Evolutionary conservation across 2,888 invertebrate genomes (phyloP), one percentile per base, ranked within the genome.

Genomic region (Hermodice carunculata): DNA sequence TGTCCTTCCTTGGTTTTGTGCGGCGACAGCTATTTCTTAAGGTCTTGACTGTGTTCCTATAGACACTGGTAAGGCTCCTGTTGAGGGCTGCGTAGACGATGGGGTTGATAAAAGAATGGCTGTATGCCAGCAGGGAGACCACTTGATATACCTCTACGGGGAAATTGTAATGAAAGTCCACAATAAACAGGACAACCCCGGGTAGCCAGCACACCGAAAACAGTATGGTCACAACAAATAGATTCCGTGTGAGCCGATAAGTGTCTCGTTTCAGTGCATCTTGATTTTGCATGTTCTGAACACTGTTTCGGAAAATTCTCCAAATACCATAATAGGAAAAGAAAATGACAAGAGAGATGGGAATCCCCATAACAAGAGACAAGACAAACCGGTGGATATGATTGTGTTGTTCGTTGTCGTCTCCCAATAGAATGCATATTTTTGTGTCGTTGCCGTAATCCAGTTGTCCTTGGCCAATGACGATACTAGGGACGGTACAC

Each of bases 131-230:
- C 22, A 57, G 11, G 4, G 40, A 28, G 2, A 49, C 28, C 17
- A 43, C 26, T 29, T 62, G 62, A 31, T 49, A 48, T 6, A 56
- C 19, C 6, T 56, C n/a, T 2, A 17, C 4, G 1, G 54, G 46
- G 14, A 19, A 32, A 17, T 14, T 24, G 8, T 28, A 28, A 6
- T 46, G 17, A n/a, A 26, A 28, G 32, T 62, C 62, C 26, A 57
- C 31, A 28, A 62, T 32, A 22, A 44, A 28, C 14, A 57, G 32
- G 6, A 56, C 4, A 22, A 62, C 24, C 19, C 34, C 34, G 24
- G 62, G 62, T 2, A 56, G 31, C 62, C 62, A 62, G 57, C 62
- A 62, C 17, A 62, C 44, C 6, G 57, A 49, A 26, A 46, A 56
- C n/a, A 62, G 26, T 2, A 42, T 46, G 22, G 62, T 62, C 3